A percentile compares a stretch with the other conserved stretches of the same genome.
These are phyloP conservation scores for Melikaiella ostensackeni DNA, from an alignment of 2,888 invertebrate genomes.

Conservation along the genomic window DNA sequence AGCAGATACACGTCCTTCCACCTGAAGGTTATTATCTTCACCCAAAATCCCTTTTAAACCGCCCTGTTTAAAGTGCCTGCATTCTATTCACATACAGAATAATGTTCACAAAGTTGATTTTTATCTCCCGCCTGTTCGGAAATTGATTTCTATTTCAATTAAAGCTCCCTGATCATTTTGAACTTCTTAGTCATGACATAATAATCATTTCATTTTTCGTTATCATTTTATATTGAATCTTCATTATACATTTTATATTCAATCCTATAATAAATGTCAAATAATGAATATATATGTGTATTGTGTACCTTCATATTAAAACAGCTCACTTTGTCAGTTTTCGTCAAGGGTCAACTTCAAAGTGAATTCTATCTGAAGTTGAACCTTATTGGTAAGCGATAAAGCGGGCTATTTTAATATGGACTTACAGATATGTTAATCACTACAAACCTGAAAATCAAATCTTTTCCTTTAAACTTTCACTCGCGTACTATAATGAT, in stretches of 20 bases:
- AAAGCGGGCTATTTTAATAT: too few relatives aligned
- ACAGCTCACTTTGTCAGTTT: too few relatives aligned
- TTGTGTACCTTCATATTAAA: too few relatives aligned
- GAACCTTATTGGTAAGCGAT: too few relatives aligned
- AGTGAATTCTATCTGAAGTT: too few relatives aligned
- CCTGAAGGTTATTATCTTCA: slow-evolving; percentile 32
- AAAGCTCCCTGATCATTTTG: background rate
- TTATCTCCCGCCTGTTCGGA: background rate
- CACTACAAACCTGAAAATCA: background rate
- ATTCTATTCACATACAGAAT: slow-evolving; percentile 16
- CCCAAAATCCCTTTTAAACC: slow-evolving; percentile 32
- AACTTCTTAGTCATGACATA: background rate
- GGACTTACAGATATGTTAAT: too few relatives aligned
- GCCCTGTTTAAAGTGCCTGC: slow-evolving; percentile 24
- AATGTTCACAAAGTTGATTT: slow-evolving; percentile 2
- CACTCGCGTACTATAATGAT: background rate
- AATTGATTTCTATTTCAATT: slow-evolving; percentile 14
- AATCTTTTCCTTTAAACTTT: background rate
- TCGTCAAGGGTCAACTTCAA: too few relatives aligned
- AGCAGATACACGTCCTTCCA: slow-evolving; percentile 7
- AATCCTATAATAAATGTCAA: too few relatives aligned
- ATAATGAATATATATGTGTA: too few relatives aligned
- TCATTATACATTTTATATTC: background rate
- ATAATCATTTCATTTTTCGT: background rate
- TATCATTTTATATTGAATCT: background rate